Conservation (phyloP, 2,797 vertebrate genomes). For the Nyctibius grandis region DNA sequence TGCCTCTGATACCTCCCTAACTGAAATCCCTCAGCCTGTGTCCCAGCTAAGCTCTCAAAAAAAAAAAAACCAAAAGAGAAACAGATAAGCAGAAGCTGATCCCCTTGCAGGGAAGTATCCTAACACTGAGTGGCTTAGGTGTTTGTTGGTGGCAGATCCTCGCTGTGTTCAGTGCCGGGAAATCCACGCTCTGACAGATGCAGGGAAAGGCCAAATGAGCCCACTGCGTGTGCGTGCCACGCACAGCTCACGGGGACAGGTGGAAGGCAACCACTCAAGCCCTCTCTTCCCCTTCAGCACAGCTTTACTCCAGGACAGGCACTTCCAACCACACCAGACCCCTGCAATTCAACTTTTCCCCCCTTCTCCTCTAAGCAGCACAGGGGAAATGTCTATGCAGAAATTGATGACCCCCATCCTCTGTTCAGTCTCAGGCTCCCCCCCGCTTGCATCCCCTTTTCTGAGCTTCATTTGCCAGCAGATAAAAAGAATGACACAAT, state of each 20-base stretch:
- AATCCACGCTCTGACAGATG: background rate
- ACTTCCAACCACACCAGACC: background rate
- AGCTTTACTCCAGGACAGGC: background rate
- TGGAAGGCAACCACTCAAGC: background rate
- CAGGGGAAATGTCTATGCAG: fast-evolving
- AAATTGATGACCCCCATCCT: fast-evolving
- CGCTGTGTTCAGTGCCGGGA: fast-evolving
- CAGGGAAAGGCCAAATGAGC: background rate
- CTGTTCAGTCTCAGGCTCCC: background rate
- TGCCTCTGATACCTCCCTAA: background rate
- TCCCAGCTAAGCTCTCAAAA: background rate
- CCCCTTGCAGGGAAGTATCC: background rate
- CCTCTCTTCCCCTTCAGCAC: background rate
- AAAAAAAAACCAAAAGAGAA: background rate
- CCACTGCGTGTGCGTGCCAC: fast-evolving
- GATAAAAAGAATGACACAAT: background rate
- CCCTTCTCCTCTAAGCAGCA: fast-evolving
- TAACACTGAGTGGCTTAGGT: background rate
- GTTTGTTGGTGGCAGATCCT: background rate
- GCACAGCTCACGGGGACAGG: background rate
- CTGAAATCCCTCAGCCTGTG: fast-evolving
- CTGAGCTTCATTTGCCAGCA: background rate
- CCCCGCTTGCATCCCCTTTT: background rate
- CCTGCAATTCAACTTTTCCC: fast-evolving
- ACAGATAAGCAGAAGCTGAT: background rate